A percentile compares a stretch with the other conserved stretches of the same genome.
phyloP scores from a whole-genome alignment of 2,797 vertebrate species.

The Anolis apletophallus region DNA sequence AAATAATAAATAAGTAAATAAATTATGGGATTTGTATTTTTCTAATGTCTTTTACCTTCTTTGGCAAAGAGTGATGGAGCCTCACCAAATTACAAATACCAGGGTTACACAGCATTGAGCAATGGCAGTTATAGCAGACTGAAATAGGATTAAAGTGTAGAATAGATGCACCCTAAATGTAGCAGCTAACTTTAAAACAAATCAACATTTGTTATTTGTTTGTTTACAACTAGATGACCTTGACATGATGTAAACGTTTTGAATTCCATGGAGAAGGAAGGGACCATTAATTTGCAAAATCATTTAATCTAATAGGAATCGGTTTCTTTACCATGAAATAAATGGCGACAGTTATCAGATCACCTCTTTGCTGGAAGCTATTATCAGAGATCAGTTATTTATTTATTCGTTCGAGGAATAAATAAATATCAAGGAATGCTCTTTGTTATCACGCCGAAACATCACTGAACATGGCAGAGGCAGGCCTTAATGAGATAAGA shows the following conservation, averaged over 20 bases:
- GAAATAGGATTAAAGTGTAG: too few species aligned
- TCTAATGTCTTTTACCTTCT: too few species aligned
- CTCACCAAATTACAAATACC: too few species aligned
- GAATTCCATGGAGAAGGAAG: neutral
- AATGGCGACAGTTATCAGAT: neutral
- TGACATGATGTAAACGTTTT: neutral
- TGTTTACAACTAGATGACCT: neutral
- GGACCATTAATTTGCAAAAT: constrained; percentile 1
- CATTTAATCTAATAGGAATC: neutral
- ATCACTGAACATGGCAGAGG: constrained; percentile 2
- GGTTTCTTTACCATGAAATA: constrained; percentile 28
- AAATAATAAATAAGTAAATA: too few species aligned
- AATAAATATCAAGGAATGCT: constrained; percentile 9
- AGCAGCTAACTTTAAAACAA: neutral
- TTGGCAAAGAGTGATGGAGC: too few species aligned
- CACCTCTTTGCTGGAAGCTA: neutral
- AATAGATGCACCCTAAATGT: too few species aligned
- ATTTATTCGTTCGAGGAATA: too few species aligned
- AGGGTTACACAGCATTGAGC: too few species aligned
- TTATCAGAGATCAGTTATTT: constrained; percentile 29
- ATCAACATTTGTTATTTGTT: neutral
- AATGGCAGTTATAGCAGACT: too few species aligned
- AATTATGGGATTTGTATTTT: too few species aligned
- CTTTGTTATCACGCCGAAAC: constrained; percentile 4
- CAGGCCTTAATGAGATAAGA: neutral